Evolutionary conservation across 2,797 vertebrate genomes (phyloP), one percentile per base, ranked within the genome.

Genomic region (Alectoris magna): DNA sequence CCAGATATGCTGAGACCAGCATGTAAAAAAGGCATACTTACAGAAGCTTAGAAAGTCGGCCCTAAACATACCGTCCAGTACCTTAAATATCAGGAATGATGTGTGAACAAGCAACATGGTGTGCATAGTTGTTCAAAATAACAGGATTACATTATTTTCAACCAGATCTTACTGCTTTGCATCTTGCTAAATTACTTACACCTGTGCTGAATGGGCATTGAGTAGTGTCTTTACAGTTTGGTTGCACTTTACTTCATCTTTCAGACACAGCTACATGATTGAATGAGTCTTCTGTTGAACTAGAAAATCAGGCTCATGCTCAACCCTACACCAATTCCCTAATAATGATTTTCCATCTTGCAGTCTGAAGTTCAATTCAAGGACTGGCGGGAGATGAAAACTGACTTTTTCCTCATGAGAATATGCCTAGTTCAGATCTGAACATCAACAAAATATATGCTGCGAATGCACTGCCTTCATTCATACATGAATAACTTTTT

Each of bases 281-380:
- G 38, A 96, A 90, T 36, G 82, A 79, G 26, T 19, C 87, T 81
- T 83, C 22, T 36, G 60, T 21, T 91, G 79, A 92, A 88, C n/a
- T 79, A 73, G 51, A 86, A 93, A 93, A 90, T 93, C 68, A 84
- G 23, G 48, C 64, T 89, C 79, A 51, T 18, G 63, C 27, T 88
- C 71, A 81, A 41, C 63, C 29, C 82, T 26, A 58, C 41, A 86
- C 60, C 73, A 79, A 89, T 88, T 90, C 64, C 31, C 38, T 79
- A 93, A 88, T 46, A 92, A 91, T 59, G 67, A 86, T 91, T 95
- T 92, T 84, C 77, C 51, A 73, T 67, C 41, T 86, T 81, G 48
- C 67, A 88, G 78, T 86, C 59, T 76, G 41, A 95, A 86, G 67
- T 71, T 89, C 91, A 93, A 81, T 92, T 84, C 83, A 84, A 71